phyloP scores from a whole-genome alignment of 2,888 invertebrate species.

The Pherbina coryleti region DNA sequence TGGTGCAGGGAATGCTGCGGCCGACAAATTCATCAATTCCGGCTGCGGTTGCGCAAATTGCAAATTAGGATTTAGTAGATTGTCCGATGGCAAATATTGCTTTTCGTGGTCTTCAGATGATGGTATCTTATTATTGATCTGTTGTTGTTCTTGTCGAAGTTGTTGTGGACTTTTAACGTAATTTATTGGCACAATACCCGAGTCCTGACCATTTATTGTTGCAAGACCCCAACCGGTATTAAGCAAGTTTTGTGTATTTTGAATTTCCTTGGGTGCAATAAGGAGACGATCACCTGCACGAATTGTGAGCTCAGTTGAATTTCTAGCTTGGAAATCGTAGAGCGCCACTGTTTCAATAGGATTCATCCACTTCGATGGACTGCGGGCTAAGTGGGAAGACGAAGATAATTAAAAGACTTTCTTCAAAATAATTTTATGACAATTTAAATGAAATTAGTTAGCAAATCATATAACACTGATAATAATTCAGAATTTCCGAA shows the following conservation, averaged over 20 bases:
- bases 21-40: conserved; percentile 57
- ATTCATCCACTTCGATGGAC: conserved; percentile 79
- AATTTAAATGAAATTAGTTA: no score
- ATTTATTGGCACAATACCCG: conserved; percentile 77
- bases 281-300: conserved; percentile 81
- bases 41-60: conserved; percentile 48
- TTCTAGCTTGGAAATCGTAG: conserved; percentile 81
- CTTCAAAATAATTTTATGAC: not conserved
- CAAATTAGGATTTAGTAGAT: not conserved
- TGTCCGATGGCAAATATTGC: conserved; percentile 11
- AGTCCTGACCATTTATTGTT: conserved; percentile 72
- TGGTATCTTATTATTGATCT: conserved; percentile 23
- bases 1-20: conserved; percentile 56
- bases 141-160: conserved; percentile 56
- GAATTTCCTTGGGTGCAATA: conserved; percentile 87
- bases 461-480: no score
- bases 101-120: not conserved
- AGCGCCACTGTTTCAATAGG: conserved; percentile 78
- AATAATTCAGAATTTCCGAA: no score
- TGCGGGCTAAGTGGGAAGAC: conserved; percentile 71
- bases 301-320: conserved; percentile 83
- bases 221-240: conserved; percentile 80
- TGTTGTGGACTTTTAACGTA: conserved; percentile 70
- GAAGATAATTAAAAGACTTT: not conserved
- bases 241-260: conserved; percentile 75